Percentiles rank a stretch among this genome's conserved stretches.
Conservation (phyloP, 64 coral and sea anemone species). For the Montipora foliosa region DNA sequence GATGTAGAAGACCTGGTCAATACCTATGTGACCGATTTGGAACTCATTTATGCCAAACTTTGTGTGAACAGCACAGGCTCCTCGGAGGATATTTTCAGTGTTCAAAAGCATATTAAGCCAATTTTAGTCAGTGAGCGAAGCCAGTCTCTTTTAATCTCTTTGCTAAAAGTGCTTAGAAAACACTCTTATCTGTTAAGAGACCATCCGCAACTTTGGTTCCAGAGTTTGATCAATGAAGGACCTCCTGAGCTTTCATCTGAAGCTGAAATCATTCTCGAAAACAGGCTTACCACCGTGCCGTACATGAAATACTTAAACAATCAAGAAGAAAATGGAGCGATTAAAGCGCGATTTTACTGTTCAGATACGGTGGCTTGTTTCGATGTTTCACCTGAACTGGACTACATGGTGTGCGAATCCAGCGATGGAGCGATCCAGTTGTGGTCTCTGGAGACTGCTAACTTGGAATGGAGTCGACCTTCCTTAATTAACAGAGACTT, state of each 20-base stretch:
- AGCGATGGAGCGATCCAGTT: slow-evolving; percentile 9
- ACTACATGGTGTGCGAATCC: slow-evolving; percentile 19
- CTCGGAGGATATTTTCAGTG: background rate
- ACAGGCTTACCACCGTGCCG: background rate
- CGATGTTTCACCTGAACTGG: slow-evolving; percentile 23
- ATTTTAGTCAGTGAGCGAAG: background rate
- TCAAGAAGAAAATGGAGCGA: background rate
- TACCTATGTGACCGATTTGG: too few species aligned
- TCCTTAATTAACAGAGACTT: background rate
- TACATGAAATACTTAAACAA: background rate
- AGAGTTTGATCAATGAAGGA: background rate
- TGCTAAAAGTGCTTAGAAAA: background rate
- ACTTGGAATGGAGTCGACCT: background rate
- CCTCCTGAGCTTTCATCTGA: background rate
- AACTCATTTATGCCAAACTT: slow-evolving; percentile 27
- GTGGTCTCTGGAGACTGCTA: slow-evolving; percentile 21
- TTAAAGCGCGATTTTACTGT: too few species aligned
- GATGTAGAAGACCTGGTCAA: too few species aligned
- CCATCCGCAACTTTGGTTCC: background rate
- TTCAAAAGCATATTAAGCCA: background rate
- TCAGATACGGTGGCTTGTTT: background rate
- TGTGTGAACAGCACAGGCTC: background rate
- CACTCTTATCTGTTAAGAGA: background rate
- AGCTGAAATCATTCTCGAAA: background rate
- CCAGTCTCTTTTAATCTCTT: background rate